Evolutionary conservation across 2,797 vertebrate genomes (phyloP).

Genomic region (Poeciliopsis presidionis): DNA sequence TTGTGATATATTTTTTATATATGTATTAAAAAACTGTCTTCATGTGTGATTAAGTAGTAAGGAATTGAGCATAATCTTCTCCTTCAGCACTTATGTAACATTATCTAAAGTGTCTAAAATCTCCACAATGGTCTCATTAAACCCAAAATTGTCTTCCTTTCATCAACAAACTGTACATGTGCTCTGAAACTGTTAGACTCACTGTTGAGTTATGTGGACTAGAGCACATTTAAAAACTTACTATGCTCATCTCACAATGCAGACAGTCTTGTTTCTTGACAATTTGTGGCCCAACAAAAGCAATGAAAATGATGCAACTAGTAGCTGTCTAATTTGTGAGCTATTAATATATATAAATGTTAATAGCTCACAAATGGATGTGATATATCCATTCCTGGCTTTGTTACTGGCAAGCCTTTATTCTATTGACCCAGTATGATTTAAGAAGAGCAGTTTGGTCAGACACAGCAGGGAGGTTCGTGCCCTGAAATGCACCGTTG

Average conservation of each 20-base stretch:
- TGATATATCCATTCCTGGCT: slow-evolving; percentile 24
- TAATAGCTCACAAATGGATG: no score
- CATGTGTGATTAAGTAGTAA: neutral
- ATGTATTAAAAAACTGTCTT: no score
- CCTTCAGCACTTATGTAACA: neutral
- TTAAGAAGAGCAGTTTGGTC: slow-evolving; percentile 27
- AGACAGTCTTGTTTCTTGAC: neutral
- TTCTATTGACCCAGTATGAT: slow-evolving; percentile 45
- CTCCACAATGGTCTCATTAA: neutral
- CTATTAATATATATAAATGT: no score
- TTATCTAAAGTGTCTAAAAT: neutral
- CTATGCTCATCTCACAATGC: slow-evolving; percentile 46
- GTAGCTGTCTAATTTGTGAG: slow-evolving; percentile 28
- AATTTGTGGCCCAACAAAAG: neutral
- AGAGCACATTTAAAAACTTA: slow-evolving; percentile 20
- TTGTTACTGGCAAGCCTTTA: slow-evolving; percentile 44
- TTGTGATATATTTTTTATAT: neutral
- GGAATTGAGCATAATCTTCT: neutral
- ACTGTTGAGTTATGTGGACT: slow-evolving; percentile 15
- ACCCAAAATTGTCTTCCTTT: neutral
- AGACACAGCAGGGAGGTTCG: slow-evolving; percentile 49
- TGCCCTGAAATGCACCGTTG: slow-evolving; percentile 56
- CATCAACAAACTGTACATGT: neutral
- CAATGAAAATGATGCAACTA: slow-evolving; percentile 42
- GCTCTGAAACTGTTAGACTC: slow-evolving; percentile 7